phyloP scores from a whole-genome alignment of 1,140 invertebrate genomes.

The Galendromus occidentalis region DNA sequence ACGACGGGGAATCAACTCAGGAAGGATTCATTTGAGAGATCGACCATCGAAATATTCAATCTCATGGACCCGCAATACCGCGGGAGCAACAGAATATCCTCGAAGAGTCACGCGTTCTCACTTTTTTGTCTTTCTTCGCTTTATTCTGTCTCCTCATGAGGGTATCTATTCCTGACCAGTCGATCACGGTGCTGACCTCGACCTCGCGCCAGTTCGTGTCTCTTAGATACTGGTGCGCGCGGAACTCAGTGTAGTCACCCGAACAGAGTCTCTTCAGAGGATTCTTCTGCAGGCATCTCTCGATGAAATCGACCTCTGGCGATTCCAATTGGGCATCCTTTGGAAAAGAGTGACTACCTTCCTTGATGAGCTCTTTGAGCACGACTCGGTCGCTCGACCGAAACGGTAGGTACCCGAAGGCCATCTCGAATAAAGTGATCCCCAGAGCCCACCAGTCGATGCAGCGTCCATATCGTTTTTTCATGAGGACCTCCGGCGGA shows the following conservation, averaged over 20 bases:
- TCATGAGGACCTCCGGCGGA: conserved; percentile 37
- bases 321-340: not conserved
- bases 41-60: too few species aligned
- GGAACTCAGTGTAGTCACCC: not conserved
- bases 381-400: not conserved
- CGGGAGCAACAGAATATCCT: too few species aligned
- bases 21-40: too few species aligned
- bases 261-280: not conserved
- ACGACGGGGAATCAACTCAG: too few species aligned
- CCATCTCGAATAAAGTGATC: conserved; percentile 48
- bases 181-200: not conserved
- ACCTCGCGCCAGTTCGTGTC: not conserved
- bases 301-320: not conserved
- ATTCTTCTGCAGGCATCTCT: not conserved
- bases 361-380: not conserved
- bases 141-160: not conserved
- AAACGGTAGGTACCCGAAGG: conserved; percentile 31
- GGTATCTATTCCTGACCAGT: not conserved
- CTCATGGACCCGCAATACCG: too few species aligned
- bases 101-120: too few species aligned
- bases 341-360: not conserved
- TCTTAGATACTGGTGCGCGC: not conserved
- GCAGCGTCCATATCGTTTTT: conserved; percentile 38
- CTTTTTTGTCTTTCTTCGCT: too few species aligned
- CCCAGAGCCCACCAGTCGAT: conserved; percentile 54